Evolutionary conservation across 2,113 vertebrate species (phyloP).

Genomic region (Alligator sinensis): DNA sequence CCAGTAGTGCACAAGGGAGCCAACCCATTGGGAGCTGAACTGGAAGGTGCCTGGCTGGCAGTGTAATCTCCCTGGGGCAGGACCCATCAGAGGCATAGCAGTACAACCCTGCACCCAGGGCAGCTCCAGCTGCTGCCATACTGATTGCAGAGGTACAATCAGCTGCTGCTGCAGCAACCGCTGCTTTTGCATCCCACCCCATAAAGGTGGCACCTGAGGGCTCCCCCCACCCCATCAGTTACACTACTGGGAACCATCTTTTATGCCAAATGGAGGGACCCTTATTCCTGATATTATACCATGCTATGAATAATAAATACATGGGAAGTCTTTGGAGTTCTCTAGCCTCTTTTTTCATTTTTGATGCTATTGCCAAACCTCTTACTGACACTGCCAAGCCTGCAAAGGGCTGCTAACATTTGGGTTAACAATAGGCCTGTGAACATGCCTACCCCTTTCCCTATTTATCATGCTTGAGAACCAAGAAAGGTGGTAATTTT

Average conservation of each 20-base stretch:
- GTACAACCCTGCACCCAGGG: too few species aligned
- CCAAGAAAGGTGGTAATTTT: neutral
- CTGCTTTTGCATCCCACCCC: too few species aligned
- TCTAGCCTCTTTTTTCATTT: neutral
- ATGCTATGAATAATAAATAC: neutral
- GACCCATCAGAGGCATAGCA: neutral
- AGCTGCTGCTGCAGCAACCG: too few species aligned
- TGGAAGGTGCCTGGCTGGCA: neutral
- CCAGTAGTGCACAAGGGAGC: too few species aligned
- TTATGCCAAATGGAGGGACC: accelerated
- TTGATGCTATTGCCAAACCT: neutral
- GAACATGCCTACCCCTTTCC: neutral
- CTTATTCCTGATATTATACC: neutral
- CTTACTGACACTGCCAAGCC: neutral
- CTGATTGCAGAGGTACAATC: too few species aligned
- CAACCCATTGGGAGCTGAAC: neutral
- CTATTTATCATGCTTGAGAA: neutral
- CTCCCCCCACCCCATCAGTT: too few species aligned
- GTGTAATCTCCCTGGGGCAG: neutral
- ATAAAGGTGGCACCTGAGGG: too few species aligned
- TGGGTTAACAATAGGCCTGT: neutral
- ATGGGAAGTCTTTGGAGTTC: neutral
- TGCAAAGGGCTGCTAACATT: neutral
- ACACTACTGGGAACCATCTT: neutral
- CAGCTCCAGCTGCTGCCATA: too few species aligned